Evolutionary conservation across 2,113 vertebrate species (phyloP).

Genomic region (Talpa occidentalis): DNA sequence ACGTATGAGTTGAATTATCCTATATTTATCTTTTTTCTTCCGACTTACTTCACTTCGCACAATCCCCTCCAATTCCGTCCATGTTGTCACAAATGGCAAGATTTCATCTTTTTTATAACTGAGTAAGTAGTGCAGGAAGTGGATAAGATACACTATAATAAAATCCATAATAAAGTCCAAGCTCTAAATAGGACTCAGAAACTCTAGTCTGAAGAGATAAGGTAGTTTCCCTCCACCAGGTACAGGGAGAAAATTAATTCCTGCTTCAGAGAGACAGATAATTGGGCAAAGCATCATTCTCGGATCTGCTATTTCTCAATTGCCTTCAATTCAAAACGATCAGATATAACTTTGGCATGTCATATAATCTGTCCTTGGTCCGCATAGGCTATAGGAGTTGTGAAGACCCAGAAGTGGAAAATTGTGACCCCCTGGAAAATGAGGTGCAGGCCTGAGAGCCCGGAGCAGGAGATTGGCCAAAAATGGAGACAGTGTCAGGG

Average conservation of each 20-base stretch:
- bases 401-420: not conserved
- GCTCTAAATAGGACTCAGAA: not conserved
- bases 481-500: accelerated
- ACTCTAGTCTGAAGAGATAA: not conserved
- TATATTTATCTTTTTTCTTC: no score
- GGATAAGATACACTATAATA: no score
- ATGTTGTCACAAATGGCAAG: no score
- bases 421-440: not conserved
- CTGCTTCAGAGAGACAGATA: not conserved
- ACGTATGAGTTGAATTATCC: no score
- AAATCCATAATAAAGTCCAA: no score
- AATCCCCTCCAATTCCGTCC: no score
- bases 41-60: no score
- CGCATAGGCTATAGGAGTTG: not conserved
- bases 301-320: not conserved
- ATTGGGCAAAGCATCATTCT: not conserved
- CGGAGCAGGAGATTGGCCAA: not conserved
- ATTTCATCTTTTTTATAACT: no score
- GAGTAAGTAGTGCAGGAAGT: no score
- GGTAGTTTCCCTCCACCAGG: not conserved
- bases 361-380: not conserved
- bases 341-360: not conserved
- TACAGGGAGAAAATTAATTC: not conserved
- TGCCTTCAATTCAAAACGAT: not conserved
- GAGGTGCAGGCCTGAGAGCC: not conserved